These are phyloP conservation scores for Ctenodactylus gundi DNA, from an alignment of 2,113 vertebrate species.

Conservation along the genomic window DNA sequence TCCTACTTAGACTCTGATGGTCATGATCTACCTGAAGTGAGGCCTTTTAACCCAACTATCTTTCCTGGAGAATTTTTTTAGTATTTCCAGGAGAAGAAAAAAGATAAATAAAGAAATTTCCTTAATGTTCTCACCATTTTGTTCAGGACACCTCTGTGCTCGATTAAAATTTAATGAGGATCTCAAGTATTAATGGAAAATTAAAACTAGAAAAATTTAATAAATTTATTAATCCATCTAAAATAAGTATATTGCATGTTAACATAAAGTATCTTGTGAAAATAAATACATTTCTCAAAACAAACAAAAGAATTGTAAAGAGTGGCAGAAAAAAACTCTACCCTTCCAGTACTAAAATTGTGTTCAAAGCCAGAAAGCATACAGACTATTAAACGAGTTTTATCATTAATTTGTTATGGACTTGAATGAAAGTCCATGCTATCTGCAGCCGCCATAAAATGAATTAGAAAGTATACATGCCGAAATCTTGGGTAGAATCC, in stretches of 20 bases:
- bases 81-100: neutral
- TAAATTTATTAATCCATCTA: neutral
- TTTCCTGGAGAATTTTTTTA: neutral
- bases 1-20: neutral
- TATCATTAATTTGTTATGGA: neutral
- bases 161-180: neutral
- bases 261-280: neutral
- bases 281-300: constrained; percentile 35
- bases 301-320: neutral
- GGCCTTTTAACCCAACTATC: neutral
- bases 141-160: neutral
- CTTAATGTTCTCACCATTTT: neutral
- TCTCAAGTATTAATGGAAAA: neutral
- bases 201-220: neutral
- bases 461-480: neutral
- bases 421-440: neutral
- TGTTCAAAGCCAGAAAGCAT: neutral
- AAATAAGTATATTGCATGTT: neutral
- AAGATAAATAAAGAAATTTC: neutral
- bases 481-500: neutral
- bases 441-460: neutral
- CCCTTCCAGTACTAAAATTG: neutral
- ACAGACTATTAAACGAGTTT: neutral
- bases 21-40: neutral
- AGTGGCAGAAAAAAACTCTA: neutral